Base-by-base conservation (phyloP, 2,888 invertebrate species). In the Cremastinae sp. region DNA sequence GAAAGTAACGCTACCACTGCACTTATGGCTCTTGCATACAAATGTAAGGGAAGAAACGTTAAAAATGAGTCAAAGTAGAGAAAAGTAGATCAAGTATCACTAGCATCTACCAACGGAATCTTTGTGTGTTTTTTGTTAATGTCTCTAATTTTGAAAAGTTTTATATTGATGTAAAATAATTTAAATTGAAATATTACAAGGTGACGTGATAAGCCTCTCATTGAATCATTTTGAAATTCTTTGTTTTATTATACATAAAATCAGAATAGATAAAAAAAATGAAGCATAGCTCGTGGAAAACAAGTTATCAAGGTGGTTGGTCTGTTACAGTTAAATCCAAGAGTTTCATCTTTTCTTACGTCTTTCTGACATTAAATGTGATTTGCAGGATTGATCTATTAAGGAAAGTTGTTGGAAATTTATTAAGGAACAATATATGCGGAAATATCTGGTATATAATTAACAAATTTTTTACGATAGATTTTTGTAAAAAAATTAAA, bases 141-240 rank as follows among this genome's bases (percentile, higher is more conserved):
- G 66, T 45, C 38, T 22, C 49, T 18, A 18, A 10, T 49, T 20
- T 16, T 3, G 18, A 20, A 53, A 28, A 53, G 9, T 5, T 2
- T 8, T 62, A 62, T 43, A 69, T 64, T 10, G 56, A 16, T 53
- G 47, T 34, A 47, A 65, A 36, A 56, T 5, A 22, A 28, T 28
- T 28, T 65, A 62, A 36, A 22, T n/a, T 41, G 36, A 41, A 36
- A 64, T 65, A 20, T 58, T n/a, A n/a, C 54, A 70, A 74, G 70
- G 70, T 74, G 53, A 65, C 74, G 70, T 65, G 70, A 54, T 10
- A 41, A 76, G 58, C 72, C 75, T 74, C 65, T 59, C 20, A 45
- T 18, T 8, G 20, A 20, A 14, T n/a, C n/a, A 5, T 38, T 7
- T n/a, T 14, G 49, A 51, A 10, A 22, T 41, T 64, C 72, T 22